Base-by-base conservation (phyloP, 1,140 invertebrate species). In the Heliconius congener region DNA sequence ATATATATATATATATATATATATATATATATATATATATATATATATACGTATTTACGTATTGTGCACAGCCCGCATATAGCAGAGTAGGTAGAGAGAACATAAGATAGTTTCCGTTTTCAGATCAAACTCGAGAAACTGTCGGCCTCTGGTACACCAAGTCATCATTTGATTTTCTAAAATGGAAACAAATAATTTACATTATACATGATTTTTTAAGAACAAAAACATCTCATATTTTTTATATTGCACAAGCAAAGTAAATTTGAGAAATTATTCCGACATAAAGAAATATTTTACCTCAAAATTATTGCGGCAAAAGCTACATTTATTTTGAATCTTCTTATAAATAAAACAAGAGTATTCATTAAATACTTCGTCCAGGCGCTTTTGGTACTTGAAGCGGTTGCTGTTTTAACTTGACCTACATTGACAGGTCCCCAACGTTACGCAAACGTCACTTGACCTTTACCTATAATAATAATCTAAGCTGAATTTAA, bases 331-430 rank as follows among this genome's bases (percentile, higher is more conserved):
- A 72, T 72, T 72, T 72, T 39, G 71, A 37, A 72, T 42, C 37
- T 19, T 57, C 55, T 19, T 60, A 60, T 76, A 76, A 76, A 76
- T 76, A 76, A 76, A 71, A 52, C 75, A 23, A 79, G 39, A 76
- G 52, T 66, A 80, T 76, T 80, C 74, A 71, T 80, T 80, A 76
- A 80, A 73, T 77, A 80, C 75, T 72, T 80, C 79, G 70, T 73
- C 73, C 57, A 46, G 77, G 80, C 80, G 70, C 79, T 77, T 73
- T 70, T 46, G 52, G 76, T 73, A 74, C 74, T 76, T 76, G 73
- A 77, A 30, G 34, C 71, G 46, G 80, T 78, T 81, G 76, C 80
- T 81, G 70, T 81, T 76, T 74, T 78, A 78, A 72, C 80, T 81
- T 78, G 80, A 81, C 80, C 80, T 78, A 81, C 60, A 81, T 81